Conservation (phyloP, 2,888 invertebrate genomes). For the Eupithecia subfuscata region DNA sequence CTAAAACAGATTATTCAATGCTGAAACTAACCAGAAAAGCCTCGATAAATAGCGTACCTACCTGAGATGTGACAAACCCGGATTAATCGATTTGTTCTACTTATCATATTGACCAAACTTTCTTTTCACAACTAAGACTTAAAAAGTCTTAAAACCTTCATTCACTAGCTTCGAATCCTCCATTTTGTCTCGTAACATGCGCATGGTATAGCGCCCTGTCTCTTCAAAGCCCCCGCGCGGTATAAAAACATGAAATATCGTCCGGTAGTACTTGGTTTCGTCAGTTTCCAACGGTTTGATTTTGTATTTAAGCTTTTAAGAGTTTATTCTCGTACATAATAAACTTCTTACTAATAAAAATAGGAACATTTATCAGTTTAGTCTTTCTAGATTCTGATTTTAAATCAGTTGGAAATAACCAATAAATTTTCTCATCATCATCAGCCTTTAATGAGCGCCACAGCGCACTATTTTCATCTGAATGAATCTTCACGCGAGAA, state of each 20-base stretch:
- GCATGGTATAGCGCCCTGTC: conserved; percentile 60
- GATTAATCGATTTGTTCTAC: neutral
- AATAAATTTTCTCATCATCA: too few relatives aligned
- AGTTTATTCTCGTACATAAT: neutral
- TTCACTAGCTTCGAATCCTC: conserved; percentile 19
- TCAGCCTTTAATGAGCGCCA: too few relatives aligned
- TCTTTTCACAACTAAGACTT: neutral
- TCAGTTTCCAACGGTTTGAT: conserved; percentile 11
- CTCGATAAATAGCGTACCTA: neutral
- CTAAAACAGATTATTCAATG: too few relatives aligned
- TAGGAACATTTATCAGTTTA: neutral
- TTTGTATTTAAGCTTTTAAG: conserved; percentile 9
- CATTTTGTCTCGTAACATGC: conserved; percentile 74
- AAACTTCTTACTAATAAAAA: neutral
- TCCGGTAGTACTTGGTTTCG: conserved; percentile 2
- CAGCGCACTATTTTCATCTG: too few relatives aligned
- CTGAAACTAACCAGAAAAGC: too few relatives aligned
- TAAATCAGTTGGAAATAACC: neutral
- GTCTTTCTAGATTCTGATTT: neutral
- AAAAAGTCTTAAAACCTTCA: neutral
- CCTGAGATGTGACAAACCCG: neutral
- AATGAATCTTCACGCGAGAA: too few relatives aligned
- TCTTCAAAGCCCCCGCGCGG: conserved; percentile 79
- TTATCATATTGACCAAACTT: neutral
- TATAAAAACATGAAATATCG: conserved; percentile 77